Percentiles rank a stretch among this genome's conserved stretches.
Conservation (phyloP, 1,140 invertebrate species). For the Yoshiicerus persimilis region DNA sequence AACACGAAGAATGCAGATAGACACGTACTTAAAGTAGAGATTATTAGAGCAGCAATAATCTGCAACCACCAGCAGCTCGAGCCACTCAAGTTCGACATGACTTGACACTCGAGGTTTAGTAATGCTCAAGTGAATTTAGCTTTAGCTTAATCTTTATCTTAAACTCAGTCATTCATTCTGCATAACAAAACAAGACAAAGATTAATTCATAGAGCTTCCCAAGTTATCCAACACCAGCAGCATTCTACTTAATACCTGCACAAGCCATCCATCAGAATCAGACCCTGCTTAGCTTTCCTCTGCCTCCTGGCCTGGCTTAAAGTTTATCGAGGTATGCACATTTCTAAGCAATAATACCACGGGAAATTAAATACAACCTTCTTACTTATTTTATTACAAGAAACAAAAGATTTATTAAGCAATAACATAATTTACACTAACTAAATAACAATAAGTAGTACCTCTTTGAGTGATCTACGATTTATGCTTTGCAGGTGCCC, state of each 20-base stretch:
- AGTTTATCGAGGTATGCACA: no score
- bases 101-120: slow-evolving; percentile 18
- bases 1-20: not conserved
- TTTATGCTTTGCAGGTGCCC: not conserved
- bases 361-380: not conserved
- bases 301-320: not conserved
- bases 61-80: not conserved
- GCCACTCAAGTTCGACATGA: slow-evolving; percentile 15
- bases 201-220: not conserved
- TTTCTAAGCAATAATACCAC: no score
- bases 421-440: not conserved
- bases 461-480: not conserved
- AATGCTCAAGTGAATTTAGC: slow-evolving; percentile 2
- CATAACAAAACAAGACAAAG: not conserved
- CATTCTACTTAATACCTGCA: not conserved
- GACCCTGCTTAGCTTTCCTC: not conserved
- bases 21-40: not conserved
- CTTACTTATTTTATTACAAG: not conserved
- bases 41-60: slow-evolving; percentile 8
- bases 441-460: no score
- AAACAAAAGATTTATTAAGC: not conserved
- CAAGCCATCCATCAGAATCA: not conserved
- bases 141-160: not conserved
- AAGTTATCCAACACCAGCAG: not conserved
- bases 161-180: not conserved